These are phyloP conservation scores for Aleiodes alternator DNA, from an alignment of 2,888 invertebrate species.

Conservation along the genomic window DNA sequence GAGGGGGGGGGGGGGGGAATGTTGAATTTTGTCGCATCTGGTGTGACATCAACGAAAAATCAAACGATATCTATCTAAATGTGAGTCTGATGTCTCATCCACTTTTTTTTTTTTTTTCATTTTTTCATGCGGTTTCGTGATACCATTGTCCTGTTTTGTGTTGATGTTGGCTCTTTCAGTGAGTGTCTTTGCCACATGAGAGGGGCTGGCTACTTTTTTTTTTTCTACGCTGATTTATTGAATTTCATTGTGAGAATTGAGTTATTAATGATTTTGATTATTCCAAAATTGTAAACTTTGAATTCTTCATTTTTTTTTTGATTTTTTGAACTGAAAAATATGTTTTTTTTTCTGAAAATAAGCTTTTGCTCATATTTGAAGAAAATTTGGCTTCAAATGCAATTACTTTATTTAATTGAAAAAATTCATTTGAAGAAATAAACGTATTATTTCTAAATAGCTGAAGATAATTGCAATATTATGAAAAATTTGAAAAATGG, in stretches of 20 bases:
- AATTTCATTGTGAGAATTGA: neutral
- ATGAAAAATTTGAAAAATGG: too few relatives aligned
- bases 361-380: too few relatives aligned
- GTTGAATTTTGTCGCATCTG: constrained; percentile 43
- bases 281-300: too few relatives aligned
- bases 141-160: constrained; percentile 11
- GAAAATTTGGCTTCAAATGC: too few relatives aligned
- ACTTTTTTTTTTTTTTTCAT: constrained; percentile 3
- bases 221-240: neutral
- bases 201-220: neutral
- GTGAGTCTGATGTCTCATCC: neutral
- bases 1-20: neutral
- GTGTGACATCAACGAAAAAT: constrained; percentile 52
- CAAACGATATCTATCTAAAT: neutral
- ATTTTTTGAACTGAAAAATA: too few relatives aligned
- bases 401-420: too few relatives aligned
- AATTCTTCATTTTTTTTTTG: too few relatives aligned
- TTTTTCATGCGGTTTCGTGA: constrained; percentile 26
- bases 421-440: too few relatives aligned
- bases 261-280: constrained; percentile 1
- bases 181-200: neutral
- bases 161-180: constrained; percentile 8
- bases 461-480: too few relatives aligned
- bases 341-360: too few relatives aligned
- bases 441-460: too few relatives aligned